Percentiles rank a stretch among this genome's conserved stretches.
Conservation (phyloP, 2,888 invertebrate species). For the Pammene aurita region DNA sequence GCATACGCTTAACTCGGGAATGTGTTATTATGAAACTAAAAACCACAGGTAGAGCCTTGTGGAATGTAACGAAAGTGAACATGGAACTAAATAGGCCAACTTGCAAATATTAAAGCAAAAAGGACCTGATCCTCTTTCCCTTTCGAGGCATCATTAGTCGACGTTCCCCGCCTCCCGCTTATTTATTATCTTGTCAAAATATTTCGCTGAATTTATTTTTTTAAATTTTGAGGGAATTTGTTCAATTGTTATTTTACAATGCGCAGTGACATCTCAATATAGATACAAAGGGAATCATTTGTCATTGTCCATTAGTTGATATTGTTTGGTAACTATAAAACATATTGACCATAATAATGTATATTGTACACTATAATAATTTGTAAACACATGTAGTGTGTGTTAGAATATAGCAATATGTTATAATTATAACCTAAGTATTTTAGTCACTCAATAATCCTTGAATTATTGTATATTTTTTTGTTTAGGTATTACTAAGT, state of each 20-base stretch:
- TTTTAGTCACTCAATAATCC: too few species aligned
- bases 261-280: slow-evolving; percentile 77
- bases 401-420: background rate
- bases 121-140: slow-evolving; percentile 42
- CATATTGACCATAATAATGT: slow-evolving; percentile 22
- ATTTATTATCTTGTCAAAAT: slow-evolving; percentile 82
- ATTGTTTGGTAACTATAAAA: slow-evolving; percentile 67
- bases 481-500: too few species aligned
- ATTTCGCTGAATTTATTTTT: slow-evolving; percentile 72
- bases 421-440: background rate
- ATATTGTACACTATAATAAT: slow-evolving; percentile 24
- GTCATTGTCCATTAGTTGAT: slow-evolving; percentile 80
- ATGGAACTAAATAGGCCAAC: slow-evolving; percentile 24
- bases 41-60: slow-evolving; percentile 16
- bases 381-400: slow-evolving; percentile 5
- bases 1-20: background rate
- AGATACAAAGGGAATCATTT: slow-evolving; percentile 76
- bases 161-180: slow-evolving; percentile 63
- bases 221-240: slow-evolving; percentile 73
- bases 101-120: slow-evolving; percentile 28
- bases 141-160: slow-evolving; percentile 76
- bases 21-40: background rate
- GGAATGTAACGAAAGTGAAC: slow-evolving; percentile 38
- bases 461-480: too few species aligned
- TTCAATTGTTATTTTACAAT: slow-evolving; percentile 68